phyloP scores from a whole-genome alignment of 2,113 vertebrate species.

The Todiramphus chloris region DNA sequence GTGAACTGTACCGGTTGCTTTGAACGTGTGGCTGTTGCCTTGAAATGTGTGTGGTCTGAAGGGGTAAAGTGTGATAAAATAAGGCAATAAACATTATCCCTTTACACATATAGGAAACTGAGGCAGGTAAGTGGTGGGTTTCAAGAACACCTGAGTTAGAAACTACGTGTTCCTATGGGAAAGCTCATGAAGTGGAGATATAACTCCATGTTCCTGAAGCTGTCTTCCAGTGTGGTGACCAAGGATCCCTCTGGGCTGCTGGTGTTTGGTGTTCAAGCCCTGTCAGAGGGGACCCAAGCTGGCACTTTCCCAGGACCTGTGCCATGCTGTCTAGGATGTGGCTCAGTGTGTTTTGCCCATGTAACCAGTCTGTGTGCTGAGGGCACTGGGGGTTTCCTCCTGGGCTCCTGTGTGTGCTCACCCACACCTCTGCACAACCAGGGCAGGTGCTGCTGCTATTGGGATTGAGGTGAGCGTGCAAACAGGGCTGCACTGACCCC shows the following conservation, averaged over 20 bases:
- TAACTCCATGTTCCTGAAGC: neutral
- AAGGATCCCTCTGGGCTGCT: neutral
- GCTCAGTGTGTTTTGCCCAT: accelerated
- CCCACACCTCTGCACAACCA: accelerated
- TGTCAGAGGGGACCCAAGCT: accelerated
- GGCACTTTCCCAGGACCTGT: neutral
- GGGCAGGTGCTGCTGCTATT: neutral
- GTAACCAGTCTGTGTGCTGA: neutral
- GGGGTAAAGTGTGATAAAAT: neutral
- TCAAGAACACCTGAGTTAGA: neutral
- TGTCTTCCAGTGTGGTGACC: neutral
- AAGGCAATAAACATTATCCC: neutral
- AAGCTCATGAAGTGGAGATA: neutral
- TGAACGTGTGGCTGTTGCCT: accelerated
- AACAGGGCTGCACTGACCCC: accelerated
- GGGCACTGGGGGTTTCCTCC: neutral
- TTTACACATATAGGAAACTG: neutral
- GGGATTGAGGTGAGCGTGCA: neutral
- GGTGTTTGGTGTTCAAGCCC: neutral
- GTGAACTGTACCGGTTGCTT: neutral
- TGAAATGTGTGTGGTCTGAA: accelerated
- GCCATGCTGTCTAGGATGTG: neutral
- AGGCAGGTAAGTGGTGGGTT: neutral
- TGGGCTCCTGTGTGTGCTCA: neutral
- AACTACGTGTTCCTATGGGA: neutral